Conservation (phyloP, 2,113 vertebrate species). For the Lagopus leucura region DNA sequence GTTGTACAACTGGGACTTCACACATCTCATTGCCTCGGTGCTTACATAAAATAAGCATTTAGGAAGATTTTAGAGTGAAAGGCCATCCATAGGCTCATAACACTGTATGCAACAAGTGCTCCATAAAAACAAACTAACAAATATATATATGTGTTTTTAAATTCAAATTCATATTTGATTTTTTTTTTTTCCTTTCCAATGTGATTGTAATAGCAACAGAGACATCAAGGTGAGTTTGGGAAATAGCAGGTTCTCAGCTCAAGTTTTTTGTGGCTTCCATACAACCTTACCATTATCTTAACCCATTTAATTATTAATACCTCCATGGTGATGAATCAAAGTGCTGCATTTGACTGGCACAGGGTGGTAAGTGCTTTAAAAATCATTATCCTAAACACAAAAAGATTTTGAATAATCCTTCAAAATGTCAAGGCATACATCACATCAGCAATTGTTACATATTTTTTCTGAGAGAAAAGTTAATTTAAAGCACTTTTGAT, state of each 20-base stretch:
- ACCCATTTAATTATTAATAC: slow-evolving; percentile 70
- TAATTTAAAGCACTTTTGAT: slow-evolving; percentile 70
- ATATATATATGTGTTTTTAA: neutral
- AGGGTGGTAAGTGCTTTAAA: slow-evolving; percentile 73
- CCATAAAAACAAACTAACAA: neutral
- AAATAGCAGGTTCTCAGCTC: neutral
- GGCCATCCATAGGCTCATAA: neutral
- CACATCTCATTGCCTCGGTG: neutral
- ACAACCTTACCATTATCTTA: slow-evolving; percentile 52
- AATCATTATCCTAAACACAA: slow-evolving; percentile 77
- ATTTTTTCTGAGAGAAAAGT: slow-evolving; percentile 72
- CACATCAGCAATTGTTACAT: slow-evolving; percentile 74
- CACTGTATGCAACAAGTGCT: fast-evolving
- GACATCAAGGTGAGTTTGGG: neutral
- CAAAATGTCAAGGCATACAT: slow-evolving; percentile 70
- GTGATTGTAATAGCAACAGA: neutral
- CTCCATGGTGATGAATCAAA: slow-evolving; percentile 63
- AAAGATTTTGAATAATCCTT: slow-evolving; percentile 80
- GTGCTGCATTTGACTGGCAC: slow-evolving; percentile 71
- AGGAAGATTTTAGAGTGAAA: neutral
- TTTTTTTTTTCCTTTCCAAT: neutral
- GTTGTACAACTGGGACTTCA: neutral
- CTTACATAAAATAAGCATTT: neutral
- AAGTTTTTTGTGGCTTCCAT: slow-evolving; percentile 5
- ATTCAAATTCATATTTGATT: neutral